Evolutionary conservation across 1,140 invertebrate species (phyloP).

Genomic region (Magallana angulata): DNA sequence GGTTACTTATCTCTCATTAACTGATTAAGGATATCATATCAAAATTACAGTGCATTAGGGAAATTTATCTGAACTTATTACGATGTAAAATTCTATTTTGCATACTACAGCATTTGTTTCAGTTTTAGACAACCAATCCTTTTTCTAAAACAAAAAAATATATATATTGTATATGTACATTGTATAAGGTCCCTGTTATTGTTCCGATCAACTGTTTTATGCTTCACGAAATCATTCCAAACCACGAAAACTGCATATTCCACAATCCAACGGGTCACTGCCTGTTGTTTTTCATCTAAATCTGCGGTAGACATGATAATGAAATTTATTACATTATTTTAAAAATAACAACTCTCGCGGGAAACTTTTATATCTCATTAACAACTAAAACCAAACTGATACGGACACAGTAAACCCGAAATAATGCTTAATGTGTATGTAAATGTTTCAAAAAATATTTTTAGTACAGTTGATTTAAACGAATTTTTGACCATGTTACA

Average conservation of each 20-base stretch:
- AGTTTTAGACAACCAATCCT: too few relatives aligned
- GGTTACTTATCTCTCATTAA: not conserved
- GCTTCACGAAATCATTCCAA: slow-evolving; percentile 4
- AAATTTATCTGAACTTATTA: too few relatives aligned
- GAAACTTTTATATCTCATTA: not conserved
- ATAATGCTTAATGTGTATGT: too few relatives aligned
- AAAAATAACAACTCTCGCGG: not conserved
- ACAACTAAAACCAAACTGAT: not conserved
- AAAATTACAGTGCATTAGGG: too few relatives aligned
- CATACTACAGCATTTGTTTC: too few relatives aligned
- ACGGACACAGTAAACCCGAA: too few relatives aligned
- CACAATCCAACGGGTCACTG: not conserved
- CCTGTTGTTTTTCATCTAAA: not conserved
- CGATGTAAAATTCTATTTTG: too few relatives aligned
- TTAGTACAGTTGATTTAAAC: too few relatives aligned
- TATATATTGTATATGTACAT: not conserved
- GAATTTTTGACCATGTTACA: too few relatives aligned
- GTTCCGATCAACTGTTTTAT: not conserved
- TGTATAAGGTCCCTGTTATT: slow-evolving; percentile 13
- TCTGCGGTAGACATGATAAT: not conserved
- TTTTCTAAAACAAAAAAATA: too few relatives aligned
- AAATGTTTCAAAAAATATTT: too few relatives aligned
- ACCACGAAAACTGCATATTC: not conserved
- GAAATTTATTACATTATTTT: not conserved
- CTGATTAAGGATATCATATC: not conserved